Evolutionary conservation across 1,140 invertebrate genomes (phyloP).

Genomic region (Acromyrmex echinatior): DNA sequence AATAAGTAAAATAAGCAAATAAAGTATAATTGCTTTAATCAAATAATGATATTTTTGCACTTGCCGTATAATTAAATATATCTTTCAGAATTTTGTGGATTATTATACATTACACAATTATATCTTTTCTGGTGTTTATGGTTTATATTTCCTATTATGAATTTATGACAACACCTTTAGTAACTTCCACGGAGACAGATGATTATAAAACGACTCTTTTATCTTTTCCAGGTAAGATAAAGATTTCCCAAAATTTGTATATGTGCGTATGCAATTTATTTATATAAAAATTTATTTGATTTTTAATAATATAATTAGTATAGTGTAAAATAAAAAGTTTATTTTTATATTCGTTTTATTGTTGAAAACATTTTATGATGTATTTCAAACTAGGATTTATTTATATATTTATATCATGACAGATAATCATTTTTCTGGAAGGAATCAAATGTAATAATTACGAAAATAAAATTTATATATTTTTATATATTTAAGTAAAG

Average conservation of each 20-base stretch:
- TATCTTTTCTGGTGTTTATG: constrained; percentile 65
- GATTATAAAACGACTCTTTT: constrained; percentile 70
- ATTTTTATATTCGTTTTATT: background rate
- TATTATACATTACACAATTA: constrained; percentile 67
- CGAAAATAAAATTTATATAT: no score
- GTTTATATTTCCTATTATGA: constrained; percentile 64
- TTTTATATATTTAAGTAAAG: no score
- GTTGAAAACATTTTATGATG: background rate
- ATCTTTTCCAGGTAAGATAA: constrained; percentile 76
- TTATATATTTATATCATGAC: background rate
- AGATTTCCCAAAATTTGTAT: background rate
- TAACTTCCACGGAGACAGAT: constrained; percentile 76
- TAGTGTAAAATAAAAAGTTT: background rate
- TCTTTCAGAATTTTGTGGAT: constrained; percentile 77
- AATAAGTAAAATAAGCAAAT: background rate
- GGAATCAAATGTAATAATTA: background rate
- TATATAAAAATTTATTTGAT: background rate
- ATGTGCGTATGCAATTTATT: background rate
- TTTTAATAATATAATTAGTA: background rate
- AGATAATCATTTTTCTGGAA: background rate
- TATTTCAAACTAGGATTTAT: background rate
- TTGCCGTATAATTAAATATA: constrained; percentile 22
- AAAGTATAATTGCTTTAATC: background rate
- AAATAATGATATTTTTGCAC: background rate
- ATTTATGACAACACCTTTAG: constrained; percentile 69